Base-by-base conservation (phyloP, 2,888 invertebrate species). In the Drosophila setosimentum region DNA sequence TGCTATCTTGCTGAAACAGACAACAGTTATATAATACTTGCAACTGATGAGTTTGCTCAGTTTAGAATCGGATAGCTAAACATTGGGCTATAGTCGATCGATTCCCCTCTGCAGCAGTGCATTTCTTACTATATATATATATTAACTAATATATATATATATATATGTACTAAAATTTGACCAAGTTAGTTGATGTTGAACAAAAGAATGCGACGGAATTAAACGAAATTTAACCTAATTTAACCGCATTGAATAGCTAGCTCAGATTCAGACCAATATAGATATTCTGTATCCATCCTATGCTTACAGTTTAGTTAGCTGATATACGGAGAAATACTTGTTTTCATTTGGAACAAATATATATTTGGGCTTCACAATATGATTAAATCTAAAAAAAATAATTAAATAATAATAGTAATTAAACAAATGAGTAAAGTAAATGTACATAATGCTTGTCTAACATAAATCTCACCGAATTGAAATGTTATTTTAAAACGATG, bases 141-240 rank as follows among this genome's bases (percentile, higher is more conserved):
- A 32, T 11, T 32, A 16, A 16, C 16, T 35, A 11, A 7, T 21
- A 21, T 21, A 24, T 3, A 7, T 7, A 21, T 2, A 11, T 42
- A 42, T 42, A 42, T 21, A 21, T 21, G 32, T 21, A n/a, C 33
- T 4, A 27, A 37, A 54, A 33, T 63, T 11, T 51, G 29, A 16
- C 27, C 62, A 53, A 53, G 6, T 33, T 27, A 21, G 51, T 35
- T 57, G 62, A 54, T 42, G 48, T 62, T 37, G 42, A 62, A 55
- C n/a, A 60, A 57, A 42, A 51, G 37, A 73, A 59, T 53, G 37
- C 30, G 66, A 53, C 27, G 42, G 29, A 40, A 62, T 24, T 29
- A 40, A 58, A 50, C 42, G 13, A 69, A 72, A 60, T 63, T 62
- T 72, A 74, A 70, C 59, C 65, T 71, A 76, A 81, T 80, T 83